Percentiles rank a stretch among this genome's conserved stretches.
These are phyloP conservation scores for Elaphurus davidianus DNA, from an alignment of 2,113 vertebrate genomes.

Conservation along the genomic window DNA sequence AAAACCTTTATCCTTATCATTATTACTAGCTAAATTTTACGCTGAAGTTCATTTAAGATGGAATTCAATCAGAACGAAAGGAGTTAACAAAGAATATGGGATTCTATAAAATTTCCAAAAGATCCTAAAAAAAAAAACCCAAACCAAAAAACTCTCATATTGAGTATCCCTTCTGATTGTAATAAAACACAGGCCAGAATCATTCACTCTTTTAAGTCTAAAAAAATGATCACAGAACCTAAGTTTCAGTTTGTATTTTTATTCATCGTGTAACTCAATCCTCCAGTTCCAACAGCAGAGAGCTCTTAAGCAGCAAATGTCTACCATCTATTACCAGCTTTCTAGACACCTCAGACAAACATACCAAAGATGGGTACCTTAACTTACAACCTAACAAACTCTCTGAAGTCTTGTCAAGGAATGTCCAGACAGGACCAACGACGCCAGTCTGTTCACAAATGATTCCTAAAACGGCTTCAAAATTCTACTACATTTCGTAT, in stretches of 20 bases:
- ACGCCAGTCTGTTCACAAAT: neutral
- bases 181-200: constrained; percentile 15
- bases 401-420: constrained; percentile 17
- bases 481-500: neutral
- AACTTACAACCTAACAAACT: neutral
- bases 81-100: constrained; percentile 38
- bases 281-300: neutral
- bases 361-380: neutral
- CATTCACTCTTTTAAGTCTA: neutral
- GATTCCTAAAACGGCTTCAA: neutral
- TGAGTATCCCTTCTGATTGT: neutral
- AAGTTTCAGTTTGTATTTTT: constrained; percentile 3
- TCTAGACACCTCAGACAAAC: neutral
- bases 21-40: constrained; percentile 39
- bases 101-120: neutral
- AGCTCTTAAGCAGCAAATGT: neutral
- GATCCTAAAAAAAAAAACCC: neutral
- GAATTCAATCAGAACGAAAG: constrained; percentile 47
- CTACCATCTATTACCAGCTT: neutral
- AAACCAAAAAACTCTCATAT: neutral
- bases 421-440: neutral
- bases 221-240: constrained; percentile 17
- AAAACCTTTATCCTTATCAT: neutral
- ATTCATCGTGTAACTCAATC: neutral
- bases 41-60: constrained; percentile 19